Conservation (phyloP, 2,888 invertebrate genomes). For the Hirudinaria manillensis region DNA sequence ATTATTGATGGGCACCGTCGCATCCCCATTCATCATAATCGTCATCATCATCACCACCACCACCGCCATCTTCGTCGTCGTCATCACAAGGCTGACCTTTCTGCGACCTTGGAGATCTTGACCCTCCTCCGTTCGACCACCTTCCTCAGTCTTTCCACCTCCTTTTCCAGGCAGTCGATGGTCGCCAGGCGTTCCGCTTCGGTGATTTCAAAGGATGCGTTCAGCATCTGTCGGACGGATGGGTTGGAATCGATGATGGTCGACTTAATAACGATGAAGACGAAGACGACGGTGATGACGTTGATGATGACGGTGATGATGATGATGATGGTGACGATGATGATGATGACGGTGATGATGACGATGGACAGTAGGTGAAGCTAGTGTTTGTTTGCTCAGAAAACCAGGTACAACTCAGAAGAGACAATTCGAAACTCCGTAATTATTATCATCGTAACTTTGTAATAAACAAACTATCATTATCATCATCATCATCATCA, state of each 20-base stretch:
- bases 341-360: slow-evolving; percentile 3
- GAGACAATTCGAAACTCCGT: too few relatives aligned
- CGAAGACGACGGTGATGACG: neutral
- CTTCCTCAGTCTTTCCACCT: slow-evolving; percentile 68
- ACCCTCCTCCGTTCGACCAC: slow-evolving; percentile 64
- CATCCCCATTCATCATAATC: slow-evolving; percentile 3
- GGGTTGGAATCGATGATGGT: neutral
- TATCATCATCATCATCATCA: too few relatives aligned
- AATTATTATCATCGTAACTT: too few relatives aligned
- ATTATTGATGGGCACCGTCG: slow-evolving; percentile 3
- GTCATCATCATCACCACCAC: slow-evolving; percentile 19
- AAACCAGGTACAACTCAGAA: too few relatives aligned
- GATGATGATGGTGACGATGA: neutral
- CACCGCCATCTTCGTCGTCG: slow-evolving; percentile 21
- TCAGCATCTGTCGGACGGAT: neutral
- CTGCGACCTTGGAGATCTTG: slow-evolving; percentile 53
- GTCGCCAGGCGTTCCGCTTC: neutral
- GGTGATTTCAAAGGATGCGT: neutral
- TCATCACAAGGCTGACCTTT: slow-evolving; percentile 44
- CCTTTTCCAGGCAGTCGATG: neutral
- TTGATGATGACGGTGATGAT: slow-evolving; percentile 5
- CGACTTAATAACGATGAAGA: neutral
- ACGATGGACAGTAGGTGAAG: neutral
- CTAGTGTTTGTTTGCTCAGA: too few relatives aligned
- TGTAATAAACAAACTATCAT: neutral